A percentile compares a stretch with the other conserved stretches of the same genome.
These are phyloP conservation scores for Apodemus speciosus DNA, from an alignment of 2,113 vertebrate species.

Conservation along the genomic window DNA sequence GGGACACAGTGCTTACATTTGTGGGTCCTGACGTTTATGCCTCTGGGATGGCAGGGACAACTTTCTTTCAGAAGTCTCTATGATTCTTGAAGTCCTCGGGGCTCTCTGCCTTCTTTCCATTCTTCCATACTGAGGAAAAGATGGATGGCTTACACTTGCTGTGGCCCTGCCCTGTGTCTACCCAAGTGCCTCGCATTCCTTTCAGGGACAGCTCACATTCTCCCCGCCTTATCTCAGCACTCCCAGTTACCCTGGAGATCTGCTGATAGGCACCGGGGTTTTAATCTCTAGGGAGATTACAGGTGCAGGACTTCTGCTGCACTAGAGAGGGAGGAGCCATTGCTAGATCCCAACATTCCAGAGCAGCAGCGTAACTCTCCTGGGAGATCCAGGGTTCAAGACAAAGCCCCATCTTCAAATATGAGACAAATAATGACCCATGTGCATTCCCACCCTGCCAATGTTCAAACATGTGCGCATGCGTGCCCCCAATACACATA, in stretches of 20 bases:
- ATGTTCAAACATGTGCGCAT: background rate
- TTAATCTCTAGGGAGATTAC: background rate
- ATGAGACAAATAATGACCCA: background rate
- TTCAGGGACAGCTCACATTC: background rate
- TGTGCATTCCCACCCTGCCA: background rate
- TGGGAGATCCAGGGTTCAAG: background rate
- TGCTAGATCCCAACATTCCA: background rate
- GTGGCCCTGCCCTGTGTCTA: background rate
- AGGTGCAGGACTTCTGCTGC: background rate
- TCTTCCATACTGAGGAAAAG: background rate
- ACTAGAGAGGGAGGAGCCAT: background rate
- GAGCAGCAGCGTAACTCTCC: background rate
- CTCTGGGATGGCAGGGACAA: background rate
- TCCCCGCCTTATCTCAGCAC: background rate
- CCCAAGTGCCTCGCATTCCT: background rate
- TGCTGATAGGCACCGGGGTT: background rate
- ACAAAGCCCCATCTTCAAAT: background rate
- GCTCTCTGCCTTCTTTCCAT: background rate
- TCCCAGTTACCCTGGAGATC: background rate
- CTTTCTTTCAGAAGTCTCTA: background rate
- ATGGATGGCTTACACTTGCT: background rate
- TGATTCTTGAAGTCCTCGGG: background rate
- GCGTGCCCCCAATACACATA: accelerated
- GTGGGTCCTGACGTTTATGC: background rate
- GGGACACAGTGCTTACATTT: background rate